Evolutionary conservation across 2,797 vertebrate species (phyloP).

Genomic region (Diceros bicornis): DNA sequence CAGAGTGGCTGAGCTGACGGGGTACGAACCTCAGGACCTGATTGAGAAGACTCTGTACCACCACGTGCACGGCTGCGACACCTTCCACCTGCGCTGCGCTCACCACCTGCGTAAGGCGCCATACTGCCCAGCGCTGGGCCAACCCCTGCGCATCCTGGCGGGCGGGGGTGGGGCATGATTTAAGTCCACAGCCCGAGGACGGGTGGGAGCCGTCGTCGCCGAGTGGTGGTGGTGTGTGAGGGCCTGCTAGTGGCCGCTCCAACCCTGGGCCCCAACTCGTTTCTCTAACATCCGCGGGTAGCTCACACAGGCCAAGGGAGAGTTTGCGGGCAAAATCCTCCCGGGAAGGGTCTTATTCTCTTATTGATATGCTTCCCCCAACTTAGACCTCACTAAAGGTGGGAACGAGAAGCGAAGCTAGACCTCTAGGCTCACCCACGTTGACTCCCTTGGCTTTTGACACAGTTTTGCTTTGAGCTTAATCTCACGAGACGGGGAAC

Average conservation of each 20-base stretch:
- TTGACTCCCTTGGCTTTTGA: neutral
- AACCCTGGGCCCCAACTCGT: neutral
- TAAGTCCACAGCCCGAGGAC: neutral
- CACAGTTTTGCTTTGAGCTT: neutral
- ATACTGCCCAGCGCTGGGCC: accelerated
- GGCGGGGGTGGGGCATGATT: no score
- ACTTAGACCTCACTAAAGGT: neutral
- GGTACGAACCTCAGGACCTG: slow-evolving; percentile 98
- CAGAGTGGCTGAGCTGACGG: slow-evolving; percentile 98
- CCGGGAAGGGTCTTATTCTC: neutral
- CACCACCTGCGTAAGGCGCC: slow-evolving; percentile 96
- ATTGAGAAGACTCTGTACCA: slow-evolving; percentile 99
- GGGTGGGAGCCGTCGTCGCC: neutral
- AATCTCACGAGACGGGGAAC: neutral
- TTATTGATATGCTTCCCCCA: neutral
- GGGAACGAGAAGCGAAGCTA: neutral
- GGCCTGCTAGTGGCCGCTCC: accelerated
- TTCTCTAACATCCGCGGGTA: neutral
- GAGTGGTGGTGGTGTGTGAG: neutral
- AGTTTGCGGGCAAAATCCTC: neutral
- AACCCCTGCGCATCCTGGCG: accelerated
- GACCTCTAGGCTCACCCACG: accelerated
- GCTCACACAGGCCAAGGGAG: accelerated
- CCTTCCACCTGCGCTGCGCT: slow-evolving; percentile 97
- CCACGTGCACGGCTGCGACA: slow-evolving; percentile 98